phyloP scores from a whole-genome alignment of 37 sponge, comb jelly and placozoan species.

The Eunapius fragilis region DNA sequence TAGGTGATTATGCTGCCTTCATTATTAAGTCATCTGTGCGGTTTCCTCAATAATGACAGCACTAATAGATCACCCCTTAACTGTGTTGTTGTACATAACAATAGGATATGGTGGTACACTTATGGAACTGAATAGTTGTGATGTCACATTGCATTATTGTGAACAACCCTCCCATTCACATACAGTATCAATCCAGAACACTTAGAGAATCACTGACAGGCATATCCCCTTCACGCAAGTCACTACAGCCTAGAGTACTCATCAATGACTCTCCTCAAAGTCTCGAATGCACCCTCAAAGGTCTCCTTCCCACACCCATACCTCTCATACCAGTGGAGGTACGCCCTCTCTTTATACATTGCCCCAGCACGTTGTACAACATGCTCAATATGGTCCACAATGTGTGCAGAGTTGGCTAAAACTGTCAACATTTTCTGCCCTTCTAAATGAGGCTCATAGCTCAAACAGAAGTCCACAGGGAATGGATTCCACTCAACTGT shows the following conservation, averaged over 20 bases:
- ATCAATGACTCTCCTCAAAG: constrained; percentile 13
- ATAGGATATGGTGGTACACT: too few relatives aligned
- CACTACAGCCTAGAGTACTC: constrained; percentile 32
- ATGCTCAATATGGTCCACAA: constrained; percentile 29
- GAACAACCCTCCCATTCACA: too few relatives aligned
- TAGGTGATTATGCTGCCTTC: too few relatives aligned
- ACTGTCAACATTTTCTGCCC: constrained; percentile 45
- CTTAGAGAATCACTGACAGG: too few relatives aligned
- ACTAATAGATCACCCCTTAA: too few relatives aligned
- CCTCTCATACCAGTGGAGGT: constrained; percentile 84
- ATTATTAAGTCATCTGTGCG: too few relatives aligned
- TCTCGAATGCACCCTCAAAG: constrained; percentile 67
- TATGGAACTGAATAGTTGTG: too few relatives aligned
- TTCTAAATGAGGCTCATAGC: constrained; percentile 24
- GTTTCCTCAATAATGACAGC: too few relatives aligned
- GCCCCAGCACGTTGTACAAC: constrained; percentile 36
- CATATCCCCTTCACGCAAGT: too few relatives aligned
- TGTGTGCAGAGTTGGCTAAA: constrained; percentile 39
- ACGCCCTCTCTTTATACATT: constrained; percentile 65
- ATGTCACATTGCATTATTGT: too few relatives aligned
- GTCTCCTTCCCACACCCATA: constrained; percentile 56
- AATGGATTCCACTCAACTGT: constrained; percentile 81
- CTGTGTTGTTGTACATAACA: too few relatives aligned
- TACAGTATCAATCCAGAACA: too few relatives aligned
- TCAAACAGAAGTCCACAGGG: constrained; percentile 62